Evolutionary conservation across 1,140 invertebrate species (phyloP), one percentile per base, ranked within the genome.

Genomic region (Drusus annulatus): DNA sequence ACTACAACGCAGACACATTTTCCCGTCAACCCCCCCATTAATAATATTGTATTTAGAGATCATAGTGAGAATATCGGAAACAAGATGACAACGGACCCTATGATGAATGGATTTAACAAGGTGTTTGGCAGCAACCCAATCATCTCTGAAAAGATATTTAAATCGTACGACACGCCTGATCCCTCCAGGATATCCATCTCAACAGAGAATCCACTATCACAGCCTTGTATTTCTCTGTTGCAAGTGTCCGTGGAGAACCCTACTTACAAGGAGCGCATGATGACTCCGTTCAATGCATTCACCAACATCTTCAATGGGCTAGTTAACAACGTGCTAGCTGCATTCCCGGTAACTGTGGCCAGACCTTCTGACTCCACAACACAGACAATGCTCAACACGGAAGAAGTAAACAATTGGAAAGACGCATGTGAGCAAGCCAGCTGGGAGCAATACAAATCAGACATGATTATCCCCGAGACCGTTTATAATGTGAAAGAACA

Each of bases 81-180:
- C 25, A 73, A 73, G 16, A 56, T 73, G 52, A 21, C 50, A 1
- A n/a, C 21, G 13, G 21, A 50, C 10, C 36, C 36, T n/a, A 6
- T 51, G 23, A 16, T 54, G n/a, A 52, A 21, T n/a, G 52, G 52
- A 15, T 56, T 73, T 17, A 73, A 73, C 50, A 52, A 51, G 8
- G 8, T 73, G 50, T 73, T 73, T 51, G 69, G 69, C 21, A 73
- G 69, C 52, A 51, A 19, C 16, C 69, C 69, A 10, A 73, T 73
- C 19, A 51, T 73, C 13, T 73, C 69, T 23, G 50, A 73, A 6
- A 73, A 73, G 21, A 25, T 21, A 1, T 73, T 73, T 51, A 73
- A 73, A 21, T 23, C 52, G 8, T 56, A 52, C 19, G 36, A 31
- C 3, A 19, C 19, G 8, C 31, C 28, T n/a, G 28, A n/a, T 8